phyloP scores from a whole-genome alignment of 2,888 invertebrate genomes.

The Cotesia congregata region DNA sequence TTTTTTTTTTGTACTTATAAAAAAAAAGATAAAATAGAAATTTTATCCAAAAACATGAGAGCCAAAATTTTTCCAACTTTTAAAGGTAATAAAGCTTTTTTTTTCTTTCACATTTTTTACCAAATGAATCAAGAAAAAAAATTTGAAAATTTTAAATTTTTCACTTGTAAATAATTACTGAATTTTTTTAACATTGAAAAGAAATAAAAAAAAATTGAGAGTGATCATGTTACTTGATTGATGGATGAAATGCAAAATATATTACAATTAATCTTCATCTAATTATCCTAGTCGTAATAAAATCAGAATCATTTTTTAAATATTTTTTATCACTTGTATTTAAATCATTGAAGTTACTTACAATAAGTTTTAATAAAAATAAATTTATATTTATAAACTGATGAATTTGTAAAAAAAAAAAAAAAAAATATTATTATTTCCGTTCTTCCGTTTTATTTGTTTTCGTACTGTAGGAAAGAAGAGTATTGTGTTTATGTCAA shows the following conservation, averaged over 20 bases:
- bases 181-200: too few species aligned
- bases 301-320: constrained; percentile 8
- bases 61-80: too few species aligned
- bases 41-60: too few species aligned
- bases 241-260: neutral
- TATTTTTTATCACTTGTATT: neutral
- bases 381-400: neutral
- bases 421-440: neutral
- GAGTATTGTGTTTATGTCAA: neutral
- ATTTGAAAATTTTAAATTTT: too few species aligned
- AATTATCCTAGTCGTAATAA: neutral
- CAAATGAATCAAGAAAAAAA: too few species aligned
- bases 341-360: neutral
- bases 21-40: too few species aligned
- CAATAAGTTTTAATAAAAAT: neutral
- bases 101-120: too few species aligned
- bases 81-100: too few species aligned
- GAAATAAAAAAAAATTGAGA: too few species aligned
- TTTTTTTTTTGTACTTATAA: too few species aligned
- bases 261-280: too few species aligned
- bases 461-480: neutral
- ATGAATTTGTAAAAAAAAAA: constrained; percentile 7
- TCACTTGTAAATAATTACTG: too few species aligned
- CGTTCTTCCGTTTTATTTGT: constrained; percentile 28
- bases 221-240: neutral